Evolutionary conservation across 1,140 invertebrate genomes (phyloP), one percentile per base, ranked within the genome.

Genomic region (Thrips palmi): DNA sequence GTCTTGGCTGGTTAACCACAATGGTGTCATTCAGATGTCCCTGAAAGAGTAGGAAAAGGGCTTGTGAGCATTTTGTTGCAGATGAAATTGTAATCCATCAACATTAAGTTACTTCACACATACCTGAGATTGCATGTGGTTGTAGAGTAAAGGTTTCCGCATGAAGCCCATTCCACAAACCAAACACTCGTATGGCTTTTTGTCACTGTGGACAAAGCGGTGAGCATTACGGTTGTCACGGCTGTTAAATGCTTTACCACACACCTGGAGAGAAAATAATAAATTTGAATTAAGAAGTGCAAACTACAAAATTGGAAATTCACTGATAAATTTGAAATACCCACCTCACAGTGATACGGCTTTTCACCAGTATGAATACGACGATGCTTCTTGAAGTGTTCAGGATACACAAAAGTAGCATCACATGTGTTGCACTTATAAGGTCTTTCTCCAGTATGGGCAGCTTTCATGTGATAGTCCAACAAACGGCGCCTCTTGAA

Each of bases 191-290:
- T 84, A 87, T 0, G 81, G 81, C 47, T 86, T 86, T 50, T 83
- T 79, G 47, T 83, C 75, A 42, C 77, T 82, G 53, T 87, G 82
- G 28, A 83, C 73, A 55, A 82, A 84, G 29, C 78, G 64, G 53
- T 86, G 81, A 8, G 79, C 76, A 61, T 86, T 84, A 37, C 80
- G 63, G 53, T 86, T 86, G 56, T 86, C 83, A 29, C 77, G 63
- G 23, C 77, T 78, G 45, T 77, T 80, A 52, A 87, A 86, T 17
- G 71, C 66, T 53, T 85, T 85, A n/a, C 77, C 77, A 53, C 84
- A 88, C n/a, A 82, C 71, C 69, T 72, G 46, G 25, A 52, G 53
- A 41, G 24, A 45, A 22, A 14, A 29, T 4, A 15, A 19, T 21
- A 30, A 23, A 10, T 29, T 22, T n/a, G n/a, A n/a, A n/a, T n/a